phyloP scores from a whole-genome alignment of 2,797 vertebrate genomes.

The Ciconia nigra region DNA sequence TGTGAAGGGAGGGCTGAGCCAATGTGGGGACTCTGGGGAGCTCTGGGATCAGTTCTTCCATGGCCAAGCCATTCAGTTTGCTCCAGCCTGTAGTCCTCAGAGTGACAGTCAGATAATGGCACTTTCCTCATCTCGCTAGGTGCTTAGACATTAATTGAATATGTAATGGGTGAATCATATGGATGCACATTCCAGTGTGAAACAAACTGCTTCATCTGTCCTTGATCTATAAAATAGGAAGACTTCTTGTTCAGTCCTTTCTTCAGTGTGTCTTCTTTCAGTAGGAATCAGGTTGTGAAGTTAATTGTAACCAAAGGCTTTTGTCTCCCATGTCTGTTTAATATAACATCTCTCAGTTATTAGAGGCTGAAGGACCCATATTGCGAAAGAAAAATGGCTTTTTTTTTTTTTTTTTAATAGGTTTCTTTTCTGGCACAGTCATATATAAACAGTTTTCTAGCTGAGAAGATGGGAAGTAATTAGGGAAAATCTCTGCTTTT shows the following conservation, averaged over 20 bases:
- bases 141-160: background rate
- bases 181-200: background rate
- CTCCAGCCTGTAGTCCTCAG: background rate
- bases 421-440: background rate
- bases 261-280: background rate
- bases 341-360: background rate
- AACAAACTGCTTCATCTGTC: background rate
- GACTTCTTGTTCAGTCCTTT: background rate
- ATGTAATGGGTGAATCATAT: background rate
- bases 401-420: background rate
- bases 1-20: background rate
- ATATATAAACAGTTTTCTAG: background rate
- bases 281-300: background rate
- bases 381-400: background rate
- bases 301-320: background rate
- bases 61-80: background rate
- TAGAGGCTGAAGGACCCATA: background rate
- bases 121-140: background rate
- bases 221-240: background rate
- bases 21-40: background rate
- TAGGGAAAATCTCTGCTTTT: background rate
- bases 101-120: background rate
- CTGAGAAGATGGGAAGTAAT: background rate
- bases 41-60: background rate
- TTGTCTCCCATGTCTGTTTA: background rate